Evolutionary conservation across 1,140 invertebrate genomes (phyloP), one percentile per base, ranked within the genome.

Genomic region (Araneus ventricosus): DNA sequence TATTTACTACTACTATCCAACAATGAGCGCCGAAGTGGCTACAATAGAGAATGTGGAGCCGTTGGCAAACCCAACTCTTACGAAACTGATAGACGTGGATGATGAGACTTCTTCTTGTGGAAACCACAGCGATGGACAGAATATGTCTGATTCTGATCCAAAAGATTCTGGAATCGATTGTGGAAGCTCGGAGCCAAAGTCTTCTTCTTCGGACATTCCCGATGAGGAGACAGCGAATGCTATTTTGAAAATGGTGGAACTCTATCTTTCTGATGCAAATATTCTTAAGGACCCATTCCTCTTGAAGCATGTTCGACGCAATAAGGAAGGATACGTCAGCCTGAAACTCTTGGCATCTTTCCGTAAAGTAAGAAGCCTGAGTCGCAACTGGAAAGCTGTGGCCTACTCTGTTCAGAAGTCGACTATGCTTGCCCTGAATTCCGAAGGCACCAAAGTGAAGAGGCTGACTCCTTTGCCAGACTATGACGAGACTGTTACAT

Each of bases 261-360:
- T 98, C 95, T 99, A 99, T 95, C 99, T 99, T 95, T 98, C 98
- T 90, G 98, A 99, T 95, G 98, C 97, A 27, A 99, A 98, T 95
- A 98, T 99, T 92, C 97, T 98, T 1, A 99, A 99, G 95, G 98
- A 99, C 95, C 98, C 98, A 3, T 99, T 99, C 95, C 96, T 99
- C 7, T 95, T 99, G 59, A 99, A 99, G 95, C 98, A 99, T 95
- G 98, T 99, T 4, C 97, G 98, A 57, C 96, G 98, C 37, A 99
- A 99, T 95, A 99, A 99, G 95, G 98, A 99, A 95, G 98, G 99
- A 17, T 99, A 97, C 95, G 98, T 99, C 2, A 98, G 98, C 57
- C 96, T 99, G 10, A 99, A 99, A 95, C 96, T 99, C 20, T 70
- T 94, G 57, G 92, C 94, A n/a, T 94, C 94, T 20, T 96, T 96